Base-by-base conservation (phyloP, 2,797 vertebrate species). In the Ptychadena robeensis region DNA sequence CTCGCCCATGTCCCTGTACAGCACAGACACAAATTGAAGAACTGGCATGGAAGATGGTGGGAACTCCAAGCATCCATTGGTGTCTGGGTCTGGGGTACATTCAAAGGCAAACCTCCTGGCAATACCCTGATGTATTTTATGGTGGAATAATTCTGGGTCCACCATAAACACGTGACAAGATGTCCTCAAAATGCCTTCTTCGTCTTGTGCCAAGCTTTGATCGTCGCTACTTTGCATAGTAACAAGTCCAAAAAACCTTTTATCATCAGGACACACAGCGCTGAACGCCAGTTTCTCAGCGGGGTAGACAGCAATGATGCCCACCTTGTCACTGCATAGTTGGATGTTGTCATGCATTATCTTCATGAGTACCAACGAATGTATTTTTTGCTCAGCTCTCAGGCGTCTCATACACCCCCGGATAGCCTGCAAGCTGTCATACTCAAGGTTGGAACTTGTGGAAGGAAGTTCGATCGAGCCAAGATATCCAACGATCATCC, bases 81-180 rank as follows among this genome's bases (percentile, higher is more conserved):
- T 96, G 85, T 99, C 98, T 0, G 97, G 97, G 89, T 99, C 98
- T 0, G 97, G 96, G 0, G 98, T 99, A 82, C 98, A 99, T 82
- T 95, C 95, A 44, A 99, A 95, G 48, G 96, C 95, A 73, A 99
- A 99, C 37, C 96, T 94, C 66, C 92, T 92, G 2, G 97, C 95
- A 1, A 99, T 92, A 15, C 96, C 95, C 69, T 94, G 92, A 82
- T 99, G 98, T 81, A 97, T 92, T 94, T 96, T 96, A 88, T 99
- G 98, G 79, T 93, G 94, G 88, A 97, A 99, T 31, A 99, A 91
- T 78, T 99, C 98, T 0, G 97, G 97, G 86, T 99, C 98, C 86
- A 98, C 98, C 82, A 98, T 97, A 85, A 99, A 99, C 78, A 99
- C 98, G 0, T 99, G 98, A 86, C 98, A 99, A 65, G 98, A 99